Percentiles rank a stretch among this genome's conserved stretches.
Evolutionary conservation across 2,888 invertebrate species (phyloP).

Genomic region (Ochlodes sylvanus): DNA sequence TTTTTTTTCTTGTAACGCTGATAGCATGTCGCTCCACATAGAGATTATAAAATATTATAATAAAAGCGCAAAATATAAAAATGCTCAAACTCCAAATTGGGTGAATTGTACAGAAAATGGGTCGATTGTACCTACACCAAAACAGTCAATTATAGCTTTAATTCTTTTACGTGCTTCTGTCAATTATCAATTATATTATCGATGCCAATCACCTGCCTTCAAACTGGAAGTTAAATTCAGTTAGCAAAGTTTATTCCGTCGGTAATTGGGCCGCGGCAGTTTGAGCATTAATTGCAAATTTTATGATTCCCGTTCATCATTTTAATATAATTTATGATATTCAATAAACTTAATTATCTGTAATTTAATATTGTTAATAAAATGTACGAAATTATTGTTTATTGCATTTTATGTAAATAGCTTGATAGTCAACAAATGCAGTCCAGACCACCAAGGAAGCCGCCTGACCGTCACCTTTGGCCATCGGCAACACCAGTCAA

Average conservation of each 20-base stretch:
- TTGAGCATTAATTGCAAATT: conserved; percentile 31
- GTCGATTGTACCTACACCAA: too few species aligned
- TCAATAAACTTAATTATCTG: conserved; percentile 4
- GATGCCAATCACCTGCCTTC: conserved; percentile 43
- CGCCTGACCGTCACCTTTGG: too few species aligned
- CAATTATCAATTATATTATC: conserved; percentile 45
- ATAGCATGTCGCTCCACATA: too few species aligned
- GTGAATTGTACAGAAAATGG: too few species aligned
- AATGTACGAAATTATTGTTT: neutral
- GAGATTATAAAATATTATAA: too few species aligned
- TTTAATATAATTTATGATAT: conserved; percentile 18
- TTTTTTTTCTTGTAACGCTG: too few species aligned
- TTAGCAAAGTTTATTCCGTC: conserved; percentile 30
- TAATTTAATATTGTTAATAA: neutral
- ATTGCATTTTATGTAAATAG: neutral
- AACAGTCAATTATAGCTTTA: neutral
- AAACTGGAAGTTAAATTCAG: conserved; percentile 43
- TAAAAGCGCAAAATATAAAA: too few species aligned
- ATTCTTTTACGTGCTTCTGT: conserved; percentile 30
- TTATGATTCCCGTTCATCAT: conserved; percentile 23
- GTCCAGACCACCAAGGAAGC: too few species aligned
- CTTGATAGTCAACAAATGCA: too few species aligned
- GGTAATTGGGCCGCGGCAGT: conserved; percentile 26
- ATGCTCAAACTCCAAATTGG: too few species aligned
- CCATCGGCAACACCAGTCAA: too few species aligned